Evolutionary conservation across 2,113 vertebrate species (phyloP), one percentile per base, ranked within the genome.

Genomic region (Rhea americana): DNA sequence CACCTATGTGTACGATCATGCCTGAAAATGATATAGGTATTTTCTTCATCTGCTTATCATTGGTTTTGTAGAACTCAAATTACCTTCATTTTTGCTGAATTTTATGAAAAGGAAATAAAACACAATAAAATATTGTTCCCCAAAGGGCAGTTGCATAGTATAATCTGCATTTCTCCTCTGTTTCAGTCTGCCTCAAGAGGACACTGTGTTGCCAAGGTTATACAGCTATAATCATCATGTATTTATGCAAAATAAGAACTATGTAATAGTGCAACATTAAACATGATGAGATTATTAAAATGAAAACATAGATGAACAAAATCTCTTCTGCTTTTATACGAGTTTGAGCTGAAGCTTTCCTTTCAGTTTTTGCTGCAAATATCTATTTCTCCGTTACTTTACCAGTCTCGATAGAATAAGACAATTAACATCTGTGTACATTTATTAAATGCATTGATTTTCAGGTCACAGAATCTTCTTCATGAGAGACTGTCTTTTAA

Each of bases 71-170:
- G 82, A 95, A 87, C 71, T 9, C 81, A 94, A 95, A 94, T 96
- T 96, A 85, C 76, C 79, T 90, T 91, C 39, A 92, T 95, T 95
- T 94, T 93, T 89, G 91, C 92, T 87, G 70, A 93, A 91, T 96
- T 95, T 97, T 96, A 96, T 85, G 84, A 95, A 89, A 92, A 92
- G 88, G 73, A 96, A 96, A 96, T 97, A 96, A 94, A 96, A 82
- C 89, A 95, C 84, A 67, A 94, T 95, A 97, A 97, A 96, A 96
- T 93, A 97, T 91, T 91, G 88, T 48, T 96, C 97, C 96, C 97
- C 61, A 79, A 95, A 93, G 95, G 74, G 85, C 74, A 92, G 81
- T 95, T 93, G 75, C 61, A 55, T 77, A 85, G 87, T 79, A 89
- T 90, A 94, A 96, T 96, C 90, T 95, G 75, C 89, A 96, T 95